phyloP scores from a whole-genome alignment of 1,140 invertebrate genomes.

The Cardiocondyla obscurior region DNA sequence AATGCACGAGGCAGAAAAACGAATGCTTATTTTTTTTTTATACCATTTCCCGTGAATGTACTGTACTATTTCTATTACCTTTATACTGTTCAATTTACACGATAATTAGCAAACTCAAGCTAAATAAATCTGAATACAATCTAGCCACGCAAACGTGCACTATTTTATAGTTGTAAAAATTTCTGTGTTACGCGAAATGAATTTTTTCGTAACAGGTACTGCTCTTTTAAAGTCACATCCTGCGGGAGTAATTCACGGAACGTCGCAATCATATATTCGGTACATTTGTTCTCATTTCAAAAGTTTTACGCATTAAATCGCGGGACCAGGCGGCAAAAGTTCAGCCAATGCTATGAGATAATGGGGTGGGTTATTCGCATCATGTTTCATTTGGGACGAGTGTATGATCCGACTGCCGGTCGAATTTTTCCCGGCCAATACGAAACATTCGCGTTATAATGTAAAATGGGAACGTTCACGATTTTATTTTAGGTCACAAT shows the following conservation, averaged over 20 bases:
- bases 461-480: not conserved
- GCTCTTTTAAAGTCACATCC: constrained; percentile 19
- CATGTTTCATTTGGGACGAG: constrained; percentile 18
- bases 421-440: not conserved
- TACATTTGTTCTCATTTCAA: constrained; percentile 56
- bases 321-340: constrained; percentile 31
- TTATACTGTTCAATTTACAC: not conserved
- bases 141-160: not conserved
- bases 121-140: constrained; percentile 2
- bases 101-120: not conserved
- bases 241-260: constrained; percentile 36
- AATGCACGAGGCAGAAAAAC: not conserved
- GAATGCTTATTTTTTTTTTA: not conserved
- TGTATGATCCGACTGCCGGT: not conserved
- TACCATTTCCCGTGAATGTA: not conserved
- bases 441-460: not conserved
- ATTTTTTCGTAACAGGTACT: not conserved
- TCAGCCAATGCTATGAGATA: constrained; percentile 25
- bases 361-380: constrained; percentile 30
- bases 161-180: not conserved
- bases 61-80: not conserved
- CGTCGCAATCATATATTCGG: constrained; percentile 45
- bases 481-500: constrained; percentile 9
- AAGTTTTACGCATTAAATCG: constrained; percentile 57
- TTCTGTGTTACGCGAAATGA: not conserved